Conservation (phyloP, 2,797 vertebrate genomes). For the Rachycentron canadum region DNA sequence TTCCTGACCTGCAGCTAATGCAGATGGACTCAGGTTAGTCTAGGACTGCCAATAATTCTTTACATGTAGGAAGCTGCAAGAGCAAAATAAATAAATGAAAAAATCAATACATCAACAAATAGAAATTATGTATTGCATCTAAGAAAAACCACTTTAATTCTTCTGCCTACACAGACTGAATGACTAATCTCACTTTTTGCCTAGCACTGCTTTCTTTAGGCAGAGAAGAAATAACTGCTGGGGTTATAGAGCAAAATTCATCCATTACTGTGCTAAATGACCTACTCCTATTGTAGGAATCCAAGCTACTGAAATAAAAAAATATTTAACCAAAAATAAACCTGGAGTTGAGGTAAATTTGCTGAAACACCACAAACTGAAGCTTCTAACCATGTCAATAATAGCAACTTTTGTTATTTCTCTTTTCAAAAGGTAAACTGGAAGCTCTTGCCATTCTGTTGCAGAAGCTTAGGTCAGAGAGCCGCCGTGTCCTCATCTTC, state of each 20-base stretch:
- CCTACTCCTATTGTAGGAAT: background rate
- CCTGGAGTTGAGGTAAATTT: background rate
- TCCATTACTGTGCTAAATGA: background rate
- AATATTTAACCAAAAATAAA: no score
- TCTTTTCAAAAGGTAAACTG: constrained; percentile 89
- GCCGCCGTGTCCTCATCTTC: constrained; percentile 93
- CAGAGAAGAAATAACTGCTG: background rate
- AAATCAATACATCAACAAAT: no score
- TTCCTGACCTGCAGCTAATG: constrained; percentile 91
- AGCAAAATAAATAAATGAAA: no score
- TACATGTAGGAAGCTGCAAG: no score
- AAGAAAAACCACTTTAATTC: background rate
- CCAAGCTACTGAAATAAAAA: background rate
- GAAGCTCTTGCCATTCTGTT: constrained; percentile 95
- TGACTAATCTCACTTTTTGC: background rate
- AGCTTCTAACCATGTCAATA: background rate
- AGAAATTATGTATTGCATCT: background rate
- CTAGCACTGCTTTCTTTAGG: background rate
- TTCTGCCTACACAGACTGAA: background rate
- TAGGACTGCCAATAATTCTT: background rate
- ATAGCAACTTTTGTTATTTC: constrained; percentile 1
- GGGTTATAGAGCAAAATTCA: background rate
- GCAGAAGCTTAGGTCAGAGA: constrained; percentile 92
- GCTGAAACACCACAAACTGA: background rate
- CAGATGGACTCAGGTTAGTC: constrained; percentile 95